Conservation (phyloP, 2,113 vertebrate species). For the Macquaria australasica region DNA sequence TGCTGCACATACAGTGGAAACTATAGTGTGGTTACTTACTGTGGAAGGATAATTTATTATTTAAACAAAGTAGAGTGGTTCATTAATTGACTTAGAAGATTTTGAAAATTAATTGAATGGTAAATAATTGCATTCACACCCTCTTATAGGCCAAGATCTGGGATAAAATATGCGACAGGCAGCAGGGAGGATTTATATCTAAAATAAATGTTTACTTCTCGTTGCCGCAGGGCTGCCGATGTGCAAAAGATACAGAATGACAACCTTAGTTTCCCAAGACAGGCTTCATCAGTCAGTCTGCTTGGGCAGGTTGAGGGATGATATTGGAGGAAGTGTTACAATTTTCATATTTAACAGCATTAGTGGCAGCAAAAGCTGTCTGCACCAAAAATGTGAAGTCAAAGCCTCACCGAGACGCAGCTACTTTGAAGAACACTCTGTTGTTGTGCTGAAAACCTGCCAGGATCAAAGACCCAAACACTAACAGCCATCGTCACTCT, state of each 20-base stretch:
- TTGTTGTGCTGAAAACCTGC: constrained; percentile 48
- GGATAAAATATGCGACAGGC: not conserved
- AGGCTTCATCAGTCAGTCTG: constrained; percentile 41
- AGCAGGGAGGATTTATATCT: constrained; percentile 12
- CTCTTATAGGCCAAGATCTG: not conserved
- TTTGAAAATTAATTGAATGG: not conserved
- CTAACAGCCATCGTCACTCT: constrained; percentile 21
- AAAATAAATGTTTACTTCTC: constrained; percentile 34
- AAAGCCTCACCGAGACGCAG: constrained; percentile 21
- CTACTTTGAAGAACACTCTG: constrained; percentile 26
- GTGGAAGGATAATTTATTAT: not conserved
- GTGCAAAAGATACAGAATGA: constrained; percentile 40
- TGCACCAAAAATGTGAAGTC: constrained; percentile 26
- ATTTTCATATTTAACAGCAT: constrained; percentile 42
- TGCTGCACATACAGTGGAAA: not conserved
- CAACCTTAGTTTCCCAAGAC: constrained; percentile 47
- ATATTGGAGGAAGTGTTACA: constrained; percentile 22
- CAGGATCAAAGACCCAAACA: constrained; percentile 50
- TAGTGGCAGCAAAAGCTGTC: constrained; percentile 37
- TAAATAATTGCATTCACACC: not conserved
- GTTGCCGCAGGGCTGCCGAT: constrained; percentile 18
- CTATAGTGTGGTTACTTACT: not conserved
- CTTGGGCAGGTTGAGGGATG: constrained; percentile 24
- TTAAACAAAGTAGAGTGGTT: not conserved
- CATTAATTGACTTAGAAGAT: not conserved